Evolutionary conservation across 2,797 vertebrate species (phyloP).

Genomic region (Meriones psammophilus): DNA sequence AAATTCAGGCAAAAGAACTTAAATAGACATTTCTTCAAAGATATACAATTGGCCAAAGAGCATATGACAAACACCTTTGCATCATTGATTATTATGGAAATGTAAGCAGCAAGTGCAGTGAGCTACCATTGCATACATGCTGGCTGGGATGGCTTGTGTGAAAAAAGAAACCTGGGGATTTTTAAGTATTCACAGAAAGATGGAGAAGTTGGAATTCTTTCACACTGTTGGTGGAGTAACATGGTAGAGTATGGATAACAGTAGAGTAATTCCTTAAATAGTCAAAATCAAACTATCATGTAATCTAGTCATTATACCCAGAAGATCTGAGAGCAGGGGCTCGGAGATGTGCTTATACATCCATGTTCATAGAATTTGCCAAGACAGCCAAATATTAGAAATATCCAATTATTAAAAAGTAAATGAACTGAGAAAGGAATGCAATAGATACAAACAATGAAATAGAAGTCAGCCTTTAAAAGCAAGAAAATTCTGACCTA

Average conservation of each 20-base stretch:
- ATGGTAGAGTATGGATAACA: neutral
- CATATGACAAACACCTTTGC: neutral
- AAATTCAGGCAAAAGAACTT: neutral
- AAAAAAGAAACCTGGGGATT: neutral
- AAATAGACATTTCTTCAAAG: neutral
- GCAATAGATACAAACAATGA: neutral
- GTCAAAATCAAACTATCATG: neutral
- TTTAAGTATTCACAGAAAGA: neutral
- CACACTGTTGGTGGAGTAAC: neutral
- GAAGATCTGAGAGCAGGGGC: neutral
- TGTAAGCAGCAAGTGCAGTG: neutral
- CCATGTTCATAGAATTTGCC: neutral
- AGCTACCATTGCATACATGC: neutral
- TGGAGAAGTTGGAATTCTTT: neutral
- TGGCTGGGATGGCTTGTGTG: neutral
- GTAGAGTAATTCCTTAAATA: neutral
- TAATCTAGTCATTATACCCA: neutral
- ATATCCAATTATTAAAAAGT: neutral
- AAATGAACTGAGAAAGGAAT: neutral
- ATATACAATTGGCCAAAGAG: neutral
- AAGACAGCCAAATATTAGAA: neutral
- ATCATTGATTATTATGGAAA: neutral
- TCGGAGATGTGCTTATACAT: neutral
- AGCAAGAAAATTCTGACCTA: neutral
- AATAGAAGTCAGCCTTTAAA: slow-evolving; percentile 24